Percentiles rank a stretch among this genome's conserved stretches.
Conservation (phyloP, 2,888 invertebrate genomes). For the Drosophila vallismaia region DNA sequence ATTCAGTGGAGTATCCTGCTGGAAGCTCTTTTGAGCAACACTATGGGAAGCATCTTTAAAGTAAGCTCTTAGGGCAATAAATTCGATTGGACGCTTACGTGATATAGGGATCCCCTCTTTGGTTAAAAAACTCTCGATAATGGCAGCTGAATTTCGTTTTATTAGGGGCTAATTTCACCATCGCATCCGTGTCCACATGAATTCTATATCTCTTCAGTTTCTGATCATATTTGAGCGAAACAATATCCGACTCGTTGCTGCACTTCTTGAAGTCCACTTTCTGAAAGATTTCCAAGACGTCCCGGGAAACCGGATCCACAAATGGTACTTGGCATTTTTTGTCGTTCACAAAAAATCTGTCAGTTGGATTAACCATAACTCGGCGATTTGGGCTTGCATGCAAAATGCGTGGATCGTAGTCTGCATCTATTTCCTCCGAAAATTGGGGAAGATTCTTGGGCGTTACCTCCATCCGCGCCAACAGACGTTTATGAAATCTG, state of each 20-base stretch:
- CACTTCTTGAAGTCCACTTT: conserved; percentile 32
- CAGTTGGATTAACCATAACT: not conserved
- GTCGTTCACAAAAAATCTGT: conserved; percentile 82
- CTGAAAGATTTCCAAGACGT: conserved; percentile 3
- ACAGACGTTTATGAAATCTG: not conserved
- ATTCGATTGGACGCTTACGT: conserved; percentile 27
- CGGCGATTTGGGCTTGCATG: not conserved
- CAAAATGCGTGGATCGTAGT: not conserved
- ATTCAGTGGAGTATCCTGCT: not conserved
- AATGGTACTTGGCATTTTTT: conserved; percentile 86
- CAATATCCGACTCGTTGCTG: conserved; percentile 13
- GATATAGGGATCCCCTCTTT: not conserved
- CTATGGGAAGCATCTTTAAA: conserved; percentile 20
- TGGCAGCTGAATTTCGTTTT: conserved; percentile 10
- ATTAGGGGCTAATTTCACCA: not conserved
- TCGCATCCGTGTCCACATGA: not conserved
- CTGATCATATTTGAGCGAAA: conserved; percentile 32
- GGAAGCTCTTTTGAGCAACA: conserved; percentile 13
- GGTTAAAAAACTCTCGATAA: conserved; percentile 33
- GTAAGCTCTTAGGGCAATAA: no score
- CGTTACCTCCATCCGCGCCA: not conserved
- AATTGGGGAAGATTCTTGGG: not conserved
- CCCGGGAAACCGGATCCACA: conserved; percentile 46
- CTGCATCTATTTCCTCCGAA: not conserved
- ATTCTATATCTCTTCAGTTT: conserved; percentile 29